Evolutionary conservation across 2,797 vertebrate species (phyloP).

Genomic region (Anguilla marmorata): DNA sequence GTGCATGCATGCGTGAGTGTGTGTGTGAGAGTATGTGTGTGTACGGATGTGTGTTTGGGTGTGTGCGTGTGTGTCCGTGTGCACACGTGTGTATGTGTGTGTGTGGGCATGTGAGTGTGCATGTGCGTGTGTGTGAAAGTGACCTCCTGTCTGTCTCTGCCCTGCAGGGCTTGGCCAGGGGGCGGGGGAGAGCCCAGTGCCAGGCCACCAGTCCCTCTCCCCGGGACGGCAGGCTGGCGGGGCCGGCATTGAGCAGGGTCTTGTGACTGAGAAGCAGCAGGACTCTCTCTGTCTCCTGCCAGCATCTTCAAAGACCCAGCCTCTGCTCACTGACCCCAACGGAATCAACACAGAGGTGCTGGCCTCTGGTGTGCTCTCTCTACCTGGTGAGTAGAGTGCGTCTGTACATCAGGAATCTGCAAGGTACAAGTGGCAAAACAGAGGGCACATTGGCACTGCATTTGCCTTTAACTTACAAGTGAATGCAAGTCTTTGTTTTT

Average conservation of each 20-base stretch:
- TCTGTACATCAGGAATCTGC: neutral
- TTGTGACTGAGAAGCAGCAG: neutral
- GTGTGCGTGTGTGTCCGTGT: neutral
- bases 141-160: slow-evolving; percentile 1
- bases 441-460: neutral
- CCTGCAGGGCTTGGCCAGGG: slow-evolving; percentile 35
- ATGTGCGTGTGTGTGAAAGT: neutral
- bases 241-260: neutral
- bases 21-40: neutral
- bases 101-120: neutral
- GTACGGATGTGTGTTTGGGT: neutral
- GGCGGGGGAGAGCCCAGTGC: neutral
- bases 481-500: neutral
- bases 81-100: too few species aligned
- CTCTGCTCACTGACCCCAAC: slow-evolving; percentile 56
- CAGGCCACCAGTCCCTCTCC: neutral
- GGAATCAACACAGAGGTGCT: slow-evolving; percentile 78
- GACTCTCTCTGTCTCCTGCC: slow-evolving; percentile 32
- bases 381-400: slow-evolving; percentile 76
- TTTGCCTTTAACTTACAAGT: too few species aligned
- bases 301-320: slow-evolving; percentile 40
- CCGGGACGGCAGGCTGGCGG: slow-evolving; percentile 29
- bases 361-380: slow-evolving; percentile 78
- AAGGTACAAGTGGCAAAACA: neutral
- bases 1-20: neutral